phyloP scores from a whole-genome alignment of 2,113 vertebrate genomes.

The Halichoeres trimaculatus region DNA sequence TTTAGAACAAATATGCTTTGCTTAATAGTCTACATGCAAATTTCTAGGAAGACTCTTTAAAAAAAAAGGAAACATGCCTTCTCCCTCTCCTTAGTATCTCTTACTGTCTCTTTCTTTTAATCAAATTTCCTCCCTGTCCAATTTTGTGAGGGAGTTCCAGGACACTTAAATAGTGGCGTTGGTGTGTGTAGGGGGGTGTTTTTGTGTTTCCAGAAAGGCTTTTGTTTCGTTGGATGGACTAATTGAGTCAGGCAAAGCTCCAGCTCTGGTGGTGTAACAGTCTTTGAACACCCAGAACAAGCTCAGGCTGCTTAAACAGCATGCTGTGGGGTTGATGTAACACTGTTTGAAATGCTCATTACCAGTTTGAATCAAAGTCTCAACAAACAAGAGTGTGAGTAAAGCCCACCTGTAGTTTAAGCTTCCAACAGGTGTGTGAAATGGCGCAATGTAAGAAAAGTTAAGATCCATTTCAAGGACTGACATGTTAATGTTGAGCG shows the following conservation, averaged over 20 bases:
- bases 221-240: conserved; percentile 50
- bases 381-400: conserved; percentile 1
- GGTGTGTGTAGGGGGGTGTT: conserved; percentile 10
- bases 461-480: background rate
- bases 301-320: conserved; percentile 51
- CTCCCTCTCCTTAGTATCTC: conserved; percentile 12
- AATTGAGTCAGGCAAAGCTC: conserved; percentile 51
- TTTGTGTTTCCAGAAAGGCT: conserved; percentile 37
- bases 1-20: conserved; percentile 19
- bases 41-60: conserved; percentile 9
- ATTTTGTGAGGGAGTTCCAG: conserved; percentile 33
- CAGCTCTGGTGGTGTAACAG: conserved; percentile 52
- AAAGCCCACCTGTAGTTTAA: background rate
- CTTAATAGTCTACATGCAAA: conserved; percentile 31
- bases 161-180: conserved; percentile 17
- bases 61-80: conserved; percentile 11
- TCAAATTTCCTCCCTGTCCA: conserved; percentile 24
- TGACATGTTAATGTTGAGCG: background rate
- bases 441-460: background rate
- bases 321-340: conserved; percentile 10
- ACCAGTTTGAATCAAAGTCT: conserved; percentile 4
- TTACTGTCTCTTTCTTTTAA: conserved; percentile 14
- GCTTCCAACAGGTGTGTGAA: background rate
- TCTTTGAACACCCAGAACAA: conserved; percentile 31
- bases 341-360: conserved; percentile 13